Evolutionary conservation across 2,888 invertebrate genomes (phyloP), one percentile per base, ranked within the genome.

Genomic region (Euplagia quadripunctaria): DNA sequence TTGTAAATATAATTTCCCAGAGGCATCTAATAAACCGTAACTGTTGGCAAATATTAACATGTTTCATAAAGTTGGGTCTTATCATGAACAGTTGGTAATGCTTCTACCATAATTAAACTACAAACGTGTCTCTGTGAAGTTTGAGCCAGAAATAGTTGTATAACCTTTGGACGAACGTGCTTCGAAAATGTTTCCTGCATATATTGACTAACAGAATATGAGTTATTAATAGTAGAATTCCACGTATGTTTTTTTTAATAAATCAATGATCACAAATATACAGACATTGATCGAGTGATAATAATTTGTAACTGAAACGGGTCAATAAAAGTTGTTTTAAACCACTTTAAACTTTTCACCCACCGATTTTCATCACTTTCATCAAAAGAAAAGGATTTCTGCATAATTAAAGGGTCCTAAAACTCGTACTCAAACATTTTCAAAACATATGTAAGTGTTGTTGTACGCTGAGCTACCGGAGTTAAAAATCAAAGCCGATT

Each of bases 1-100:
- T 78, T 81, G 85, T 87, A 85, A 87, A 85, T 80, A 85, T 85
- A 81, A 85, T 83, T 82, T 81, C 83, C 82, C 82, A 79, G 76
- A 84, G 83, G 82, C 85, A 79, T 84, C 73, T 79, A 82, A 79
- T 85, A 81, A 83, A 79, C 84, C 74, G 77, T 82, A 77, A 79
- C 76, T 78, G 79, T 65, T 68, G 65, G 74, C 75, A 80, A 86
- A 86, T 86, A 85, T 84, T 85, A 82, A 81, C 82, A 80, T 75
- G 79, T 81, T 82, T 77, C 82, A 83, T 86, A 85, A 85, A 84
- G 81, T 85, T 84, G 63, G 68, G 68, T 75, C 75, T 86, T 87
- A 87, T 87, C 86, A 76, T 77, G 64, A 85, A 80, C 80, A 81
- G 79, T 85, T 84, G 76, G 78, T 84, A 82, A 81, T 85, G 77